A percentile compares a stretch with the other conserved stretches of the same genome.
Evolutionary conservation across 2,888 invertebrate species (phyloP).

Genomic region (Chouioia cunea): DNA sequence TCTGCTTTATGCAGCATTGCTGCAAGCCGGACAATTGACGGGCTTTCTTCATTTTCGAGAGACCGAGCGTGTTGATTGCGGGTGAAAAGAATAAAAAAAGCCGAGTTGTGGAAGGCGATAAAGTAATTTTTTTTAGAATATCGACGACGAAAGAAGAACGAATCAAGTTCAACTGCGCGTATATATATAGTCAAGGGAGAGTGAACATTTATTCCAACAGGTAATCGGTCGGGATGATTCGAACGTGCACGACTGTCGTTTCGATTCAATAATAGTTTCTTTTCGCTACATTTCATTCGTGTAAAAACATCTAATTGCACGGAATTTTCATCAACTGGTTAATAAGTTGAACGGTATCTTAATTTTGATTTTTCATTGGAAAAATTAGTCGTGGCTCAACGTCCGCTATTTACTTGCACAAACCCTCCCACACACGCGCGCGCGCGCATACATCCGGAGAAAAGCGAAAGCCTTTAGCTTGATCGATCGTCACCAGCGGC

Average conservation of each 20-base stretch:
- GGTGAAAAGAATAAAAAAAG: neutral
- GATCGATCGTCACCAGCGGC: too few species aligned
- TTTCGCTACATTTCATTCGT: neutral
- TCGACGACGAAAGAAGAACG: neutral
- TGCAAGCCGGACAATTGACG: neutral
- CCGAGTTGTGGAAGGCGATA: neutral
- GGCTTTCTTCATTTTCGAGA: neutral
- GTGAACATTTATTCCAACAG: slow-evolving; percentile 17
- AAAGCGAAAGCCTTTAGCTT: too few species aligned
- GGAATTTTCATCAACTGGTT: too few species aligned
- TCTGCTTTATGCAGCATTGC: neutral
- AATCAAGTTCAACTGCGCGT: slow-evolving; percentile 14
- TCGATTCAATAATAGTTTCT: slow-evolving; percentile 25
- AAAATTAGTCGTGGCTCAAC: too few species aligned
- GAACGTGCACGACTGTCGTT: slow-evolving; percentile 2
- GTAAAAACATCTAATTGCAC: too few species aligned
- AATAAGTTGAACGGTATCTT: too few species aligned
- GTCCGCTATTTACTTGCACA: neutral
- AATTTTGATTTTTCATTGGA: too few species aligned
- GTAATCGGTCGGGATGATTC: slow-evolving; percentile 38
- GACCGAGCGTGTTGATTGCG: slow-evolving; percentile 28
- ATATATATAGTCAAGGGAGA: neutral
- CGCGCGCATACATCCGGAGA: neutral
- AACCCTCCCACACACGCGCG: neutral
- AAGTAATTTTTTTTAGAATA: neutral